Conservation (phyloP, 2,797 vertebrate genomes). For the Falco cherrug region DNA sequence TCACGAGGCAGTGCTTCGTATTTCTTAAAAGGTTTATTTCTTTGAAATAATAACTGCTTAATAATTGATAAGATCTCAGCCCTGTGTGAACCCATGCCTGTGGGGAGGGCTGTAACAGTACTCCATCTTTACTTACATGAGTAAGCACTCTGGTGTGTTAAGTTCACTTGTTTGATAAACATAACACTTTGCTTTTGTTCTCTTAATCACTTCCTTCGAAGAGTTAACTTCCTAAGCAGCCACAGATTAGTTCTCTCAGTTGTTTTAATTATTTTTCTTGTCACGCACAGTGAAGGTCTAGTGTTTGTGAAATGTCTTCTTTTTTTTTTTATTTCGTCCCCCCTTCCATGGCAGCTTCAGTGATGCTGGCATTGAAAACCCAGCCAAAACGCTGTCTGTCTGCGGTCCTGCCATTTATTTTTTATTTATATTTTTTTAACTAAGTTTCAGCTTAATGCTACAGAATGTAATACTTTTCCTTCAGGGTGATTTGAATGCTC, state of each 20-base stretch:
- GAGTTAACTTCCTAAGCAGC: constrained; percentile 75
- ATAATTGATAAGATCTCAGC: background rate
- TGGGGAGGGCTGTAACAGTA: background rate
- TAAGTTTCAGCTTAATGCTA: background rate
- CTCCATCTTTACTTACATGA: background rate
- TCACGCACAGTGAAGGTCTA: constrained; percentile 74
- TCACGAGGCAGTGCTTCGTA: background rate
- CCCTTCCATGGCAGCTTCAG: constrained; percentile 47
- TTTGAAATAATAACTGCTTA: background rate
- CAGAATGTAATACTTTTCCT: constrained; percentile 13
- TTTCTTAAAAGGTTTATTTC: background rate
- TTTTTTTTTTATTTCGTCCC: background rate
- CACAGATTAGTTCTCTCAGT: constrained; percentile 66
- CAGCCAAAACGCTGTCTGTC: constrained; percentile 42
- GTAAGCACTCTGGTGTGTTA: background rate
- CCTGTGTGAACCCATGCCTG: accelerated
- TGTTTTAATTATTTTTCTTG: constrained; percentile 79
- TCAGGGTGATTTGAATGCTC: constrained; percentile 1
- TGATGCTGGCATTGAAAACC: constrained; percentile 60
- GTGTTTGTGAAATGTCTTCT: constrained; percentile 71
- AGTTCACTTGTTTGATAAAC: constrained; percentile 51
- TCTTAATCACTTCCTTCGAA: constrained; percentile 65
- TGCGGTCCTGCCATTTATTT: background rate
- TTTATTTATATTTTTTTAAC: background rate
- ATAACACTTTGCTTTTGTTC: constrained; percentile 26